These are phyloP conservation scores for Heliconius cydno DNA, from an alignment of 2,888 invertebrate species.

Conservation along the genomic window DNA sequence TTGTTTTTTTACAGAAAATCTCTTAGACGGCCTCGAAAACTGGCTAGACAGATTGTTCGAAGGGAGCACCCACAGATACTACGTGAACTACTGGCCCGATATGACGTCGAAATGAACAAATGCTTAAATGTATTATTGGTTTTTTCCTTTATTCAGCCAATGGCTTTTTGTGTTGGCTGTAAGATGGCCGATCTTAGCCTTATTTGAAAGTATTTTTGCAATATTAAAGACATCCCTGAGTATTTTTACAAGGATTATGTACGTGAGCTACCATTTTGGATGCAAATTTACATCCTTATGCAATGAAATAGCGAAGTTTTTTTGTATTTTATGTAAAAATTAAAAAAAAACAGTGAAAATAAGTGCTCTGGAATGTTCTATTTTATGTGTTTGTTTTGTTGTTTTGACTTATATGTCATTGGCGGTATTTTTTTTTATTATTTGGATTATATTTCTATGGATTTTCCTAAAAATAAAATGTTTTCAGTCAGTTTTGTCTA, in stretches of 20 bases:
- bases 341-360: neutral
- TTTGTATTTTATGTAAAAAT: neutral
- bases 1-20: constrained; percentile 48
- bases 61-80: constrained; percentile 97
- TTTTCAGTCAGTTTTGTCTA: constrained; percentile 29
- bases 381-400: neutral
- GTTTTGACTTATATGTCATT: neutral
- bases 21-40: constrained; percentile 95
- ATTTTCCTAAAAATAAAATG: neutral
- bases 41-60: constrained; percentile 99
- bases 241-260: neutral
- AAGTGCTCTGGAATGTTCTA: neutral
- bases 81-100: constrained; percentile 99
- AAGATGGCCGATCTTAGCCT: constrained; percentile 8
- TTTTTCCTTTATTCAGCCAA: constrained; percentile 24
- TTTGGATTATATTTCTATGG: neutral
- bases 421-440: neutral
- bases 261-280: neutral
- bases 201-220: neutral
- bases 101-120: constrained; percentile 89
- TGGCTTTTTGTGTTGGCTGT: constrained; percentile 33
- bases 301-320: neutral
- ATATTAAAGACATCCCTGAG: neutral
- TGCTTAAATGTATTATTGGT: constrained; percentile 37
- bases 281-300: neutral